Evolutionary conservation across 1,140 invertebrate genomes (phyloP).

Genomic region (Habropoda laboriosa): DNA sequence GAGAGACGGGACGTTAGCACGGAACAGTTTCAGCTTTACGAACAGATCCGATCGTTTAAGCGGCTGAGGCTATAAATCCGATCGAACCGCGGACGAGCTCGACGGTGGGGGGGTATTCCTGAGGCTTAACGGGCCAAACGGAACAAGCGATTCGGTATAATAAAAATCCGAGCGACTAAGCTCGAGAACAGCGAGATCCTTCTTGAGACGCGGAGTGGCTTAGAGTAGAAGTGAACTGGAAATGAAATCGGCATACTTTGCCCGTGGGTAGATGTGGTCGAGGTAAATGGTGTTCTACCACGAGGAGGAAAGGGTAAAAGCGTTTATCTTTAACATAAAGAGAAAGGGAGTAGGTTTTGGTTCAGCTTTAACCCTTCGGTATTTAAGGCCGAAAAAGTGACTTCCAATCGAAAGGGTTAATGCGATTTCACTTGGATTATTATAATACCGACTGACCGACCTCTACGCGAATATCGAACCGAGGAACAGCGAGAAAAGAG

Average conservation of each 20-base stretch:
- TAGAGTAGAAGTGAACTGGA: not conserved
- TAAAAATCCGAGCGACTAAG: not conserved
- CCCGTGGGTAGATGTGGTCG: not conserved
- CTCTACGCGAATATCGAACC: not conserved
- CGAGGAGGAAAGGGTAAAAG: not conserved
- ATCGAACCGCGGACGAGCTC: not conserved
- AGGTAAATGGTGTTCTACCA: not conserved
- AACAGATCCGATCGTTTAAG: conserved; percentile 3
- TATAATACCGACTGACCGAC: no score
- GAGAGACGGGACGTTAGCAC: conserved; percentile 51
- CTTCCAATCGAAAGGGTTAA: no score
- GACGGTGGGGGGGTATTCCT: not conserved
- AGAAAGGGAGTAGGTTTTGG: not conserved
- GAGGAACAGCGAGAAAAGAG: no score
- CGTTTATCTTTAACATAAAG: not conserved
- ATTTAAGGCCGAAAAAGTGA: no score
- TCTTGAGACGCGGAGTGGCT: not conserved
- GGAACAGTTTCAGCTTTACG: conserved; percentile 31
- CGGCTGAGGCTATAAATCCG: not conserved
- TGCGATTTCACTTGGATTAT: no score
- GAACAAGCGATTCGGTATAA: not conserved
- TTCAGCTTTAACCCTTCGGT: not conserved
- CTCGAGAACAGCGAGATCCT: not conserved
- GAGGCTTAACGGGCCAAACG: not conserved
- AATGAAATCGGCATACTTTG: conserved; percentile 7